phyloP scores from a whole-genome alignment of 1,140 invertebrate species.

The Zaprionus gabonicus region DNA sequence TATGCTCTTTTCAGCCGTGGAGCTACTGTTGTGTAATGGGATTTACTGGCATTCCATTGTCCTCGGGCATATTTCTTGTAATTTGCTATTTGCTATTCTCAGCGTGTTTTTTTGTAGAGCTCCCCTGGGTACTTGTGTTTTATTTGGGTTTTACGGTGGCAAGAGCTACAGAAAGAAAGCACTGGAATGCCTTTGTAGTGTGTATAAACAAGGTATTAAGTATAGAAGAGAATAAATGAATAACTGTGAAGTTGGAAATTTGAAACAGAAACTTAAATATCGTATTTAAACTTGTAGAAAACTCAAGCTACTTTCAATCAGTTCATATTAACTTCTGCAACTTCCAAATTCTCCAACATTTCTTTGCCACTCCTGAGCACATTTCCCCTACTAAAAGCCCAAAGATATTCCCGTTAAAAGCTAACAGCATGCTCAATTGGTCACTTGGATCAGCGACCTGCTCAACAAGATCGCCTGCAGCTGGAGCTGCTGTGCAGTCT shows the following conservation, averaged over 20 bases:
- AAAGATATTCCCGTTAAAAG: not conserved
- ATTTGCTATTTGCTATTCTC: constrained; percentile 30
- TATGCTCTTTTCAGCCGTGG: constrained; percentile 77
- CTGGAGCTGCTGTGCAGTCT: not conserved
- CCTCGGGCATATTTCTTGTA: constrained; percentile 25
- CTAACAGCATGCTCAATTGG: not conserved
- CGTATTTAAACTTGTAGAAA: not conserved
- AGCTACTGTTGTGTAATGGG: constrained; percentile 76
- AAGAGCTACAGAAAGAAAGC: not conserved
- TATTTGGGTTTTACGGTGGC: not conserved
- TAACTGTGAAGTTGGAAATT: no score
- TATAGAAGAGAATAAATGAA: no score
- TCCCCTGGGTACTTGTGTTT: not conserved
- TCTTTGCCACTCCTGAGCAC: not conserved
- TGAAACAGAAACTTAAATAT: no score
- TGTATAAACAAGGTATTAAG: not conserved
- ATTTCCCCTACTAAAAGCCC: not conserved
- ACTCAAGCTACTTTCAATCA: not conserved
- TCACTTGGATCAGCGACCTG: constrained; percentile 29
- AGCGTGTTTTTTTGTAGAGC: constrained; percentile 16
- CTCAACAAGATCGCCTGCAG: constrained; percentile 7
- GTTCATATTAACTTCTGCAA: not conserved
- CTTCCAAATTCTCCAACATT: not conserved
- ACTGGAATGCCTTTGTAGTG: not conserved
- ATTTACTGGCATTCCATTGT: constrained; percentile 62